Evolutionary conservation across 1,140 invertebrate species (phyloP), one percentile per base, ranked within the genome.

Genomic region (Phortica variegata): DNA sequence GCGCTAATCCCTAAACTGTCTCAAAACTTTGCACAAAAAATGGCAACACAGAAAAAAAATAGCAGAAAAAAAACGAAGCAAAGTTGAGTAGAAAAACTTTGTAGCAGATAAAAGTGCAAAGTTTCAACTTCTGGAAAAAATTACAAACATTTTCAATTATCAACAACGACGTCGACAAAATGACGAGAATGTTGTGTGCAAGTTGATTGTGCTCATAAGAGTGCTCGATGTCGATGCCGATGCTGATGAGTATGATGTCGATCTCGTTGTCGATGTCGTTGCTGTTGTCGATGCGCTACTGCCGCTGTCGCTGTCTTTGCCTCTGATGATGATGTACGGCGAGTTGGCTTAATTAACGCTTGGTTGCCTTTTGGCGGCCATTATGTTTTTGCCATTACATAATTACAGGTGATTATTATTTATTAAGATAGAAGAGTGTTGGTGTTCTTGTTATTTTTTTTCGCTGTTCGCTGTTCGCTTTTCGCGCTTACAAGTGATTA

Each of bases 61-160:
- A 26, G 23, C 23, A 6, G 5, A 26, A 26, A 26, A 26, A 49
- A 46, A 45, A n/a, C n/a, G n/a, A n/a, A n/a, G n/a, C n/a, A 26
- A 26, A 26, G 23, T 26, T 26, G 23, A 26, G 23, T 26, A 5
- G 23, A 59, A 65, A 65, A 43, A 58, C 65, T 61, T 52, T 29
- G 55, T 56, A 61, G 61, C 62, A 66, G 62, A 65, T 65, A 65
- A 65, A 66, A 65, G 62, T 66, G 48, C 53, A 56, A 66, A 66
- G 61, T 65, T 65, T 61, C 47, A 38, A 56, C 58, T 58, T 43
- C 54, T 43, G 61, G 61, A 54, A 50, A 66, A 59, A 61, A 66
- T 66, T 66, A 66, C 62, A 66, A 66, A 66, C 62, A 66, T 66
- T 66, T 66, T 66, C 62, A 66, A 66, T 66, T 66, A 66, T 62